phyloP scores from a whole-genome alignment of 1,140 invertebrate genomes.

The Cydia strobilella region DNA sequence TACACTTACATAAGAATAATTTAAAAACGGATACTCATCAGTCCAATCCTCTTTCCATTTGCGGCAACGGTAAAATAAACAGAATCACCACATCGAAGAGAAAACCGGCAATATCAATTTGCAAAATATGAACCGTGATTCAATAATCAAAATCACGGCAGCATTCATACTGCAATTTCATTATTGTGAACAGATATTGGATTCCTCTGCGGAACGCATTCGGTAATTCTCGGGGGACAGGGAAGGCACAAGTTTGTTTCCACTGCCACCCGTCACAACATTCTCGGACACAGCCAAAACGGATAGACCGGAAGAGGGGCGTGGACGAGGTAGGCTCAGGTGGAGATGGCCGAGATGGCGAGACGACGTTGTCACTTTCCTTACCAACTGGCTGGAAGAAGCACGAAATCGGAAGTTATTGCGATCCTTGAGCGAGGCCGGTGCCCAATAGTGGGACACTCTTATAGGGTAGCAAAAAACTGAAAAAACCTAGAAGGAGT shows the following conservation, averaged over 20 bases:
- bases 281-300: neutral
- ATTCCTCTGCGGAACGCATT: constrained; percentile 64
- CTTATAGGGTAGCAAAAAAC: too few species aligned
- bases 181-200: constrained; percentile 69
- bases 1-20: neutral
- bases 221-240: constrained; percentile 56
- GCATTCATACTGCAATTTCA: constrained; percentile 73
- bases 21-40: neutral
- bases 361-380: too few species aligned
- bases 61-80: constrained; percentile 26
- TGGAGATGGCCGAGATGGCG: too few species aligned
- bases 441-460: too few species aligned
- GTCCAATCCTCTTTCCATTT: constrained; percentile 16
- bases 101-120: constrained; percentile 57
- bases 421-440: too few species aligned
- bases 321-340: too few species aligned
- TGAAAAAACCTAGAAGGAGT: too few species aligned
- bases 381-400: too few species aligned
- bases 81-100: constrained; percentile 32
- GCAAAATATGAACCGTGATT: constrained; percentile 66
- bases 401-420: too few species aligned
- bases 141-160: constrained; percentile 75
- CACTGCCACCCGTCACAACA: constrained; percentile 51
- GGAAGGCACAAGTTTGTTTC: constrained; percentile 66
- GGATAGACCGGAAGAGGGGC: too few species aligned